Percentiles rank a stretch among this genome's conserved stretches.
Conservation (phyloP, 2,113 vertebrate species). For the Crocuta crocuta region DNA sequence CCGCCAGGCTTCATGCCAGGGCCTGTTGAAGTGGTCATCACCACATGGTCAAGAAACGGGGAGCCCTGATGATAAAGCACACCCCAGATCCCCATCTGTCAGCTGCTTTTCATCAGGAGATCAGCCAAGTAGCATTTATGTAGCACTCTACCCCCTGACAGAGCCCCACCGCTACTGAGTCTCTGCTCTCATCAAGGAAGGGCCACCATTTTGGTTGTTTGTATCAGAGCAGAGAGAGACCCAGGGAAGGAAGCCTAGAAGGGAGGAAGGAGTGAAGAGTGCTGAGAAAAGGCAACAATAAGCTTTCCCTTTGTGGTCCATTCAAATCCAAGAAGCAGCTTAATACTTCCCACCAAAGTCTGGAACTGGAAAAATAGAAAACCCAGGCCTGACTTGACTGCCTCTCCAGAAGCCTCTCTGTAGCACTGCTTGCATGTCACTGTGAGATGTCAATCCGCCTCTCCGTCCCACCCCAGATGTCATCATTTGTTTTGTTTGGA, state of each 20-base stretch:
- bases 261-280: neutral
- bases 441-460: neutral
- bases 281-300: neutral
- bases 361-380: neutral
- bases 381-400: neutral
- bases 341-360: neutral
- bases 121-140: neutral
- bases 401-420: slow-evolving; percentile 33
- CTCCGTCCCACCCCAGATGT: slow-evolving; percentile 8
- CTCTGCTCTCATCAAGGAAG: neutral
- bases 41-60: slow-evolving; percentile 9
- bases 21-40: neutral
- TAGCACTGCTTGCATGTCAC: slow-evolving; percentile 17
- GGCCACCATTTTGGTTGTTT: slow-evolving; percentile 54
- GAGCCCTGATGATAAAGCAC: neutral
- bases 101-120: slow-evolving; percentile 5
- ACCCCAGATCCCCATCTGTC: neutral
- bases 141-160: neutral
- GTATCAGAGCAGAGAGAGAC: slow-evolving; percentile 34
- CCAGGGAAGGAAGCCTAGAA: slow-evolving; percentile 56
- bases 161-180: neutral
- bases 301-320: slow-evolving; percentile 33
- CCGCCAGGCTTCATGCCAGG: neutral
- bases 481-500: slow-evolving; percentile 56
- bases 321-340: slow-evolving; percentile 61